Base-by-base conservation (phyloP, 2,113 vertebrate species). In the Carettochelys insculpta region DNA sequence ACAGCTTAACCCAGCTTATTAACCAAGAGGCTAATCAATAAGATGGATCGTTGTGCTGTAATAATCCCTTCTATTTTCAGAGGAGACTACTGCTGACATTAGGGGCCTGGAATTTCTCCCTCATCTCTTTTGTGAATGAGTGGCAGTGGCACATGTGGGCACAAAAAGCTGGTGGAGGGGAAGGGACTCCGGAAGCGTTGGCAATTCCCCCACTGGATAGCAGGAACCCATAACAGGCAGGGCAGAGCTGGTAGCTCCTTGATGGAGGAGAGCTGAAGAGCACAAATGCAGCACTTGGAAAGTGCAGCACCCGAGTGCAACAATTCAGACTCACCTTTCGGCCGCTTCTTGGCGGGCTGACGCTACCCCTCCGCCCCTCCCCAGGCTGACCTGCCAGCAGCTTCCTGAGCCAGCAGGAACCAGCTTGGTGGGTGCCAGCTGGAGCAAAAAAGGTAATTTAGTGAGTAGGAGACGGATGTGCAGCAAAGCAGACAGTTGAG, bases 61-160 rank as follows among this genome's bases (percentile, higher is more conserved):
- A 89, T 93, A 96, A 97, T 92, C 95, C 93, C 50, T 83, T 65
- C 93, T 95, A 92, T 94, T 96, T 90, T 93, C 85, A 90, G 94
- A 88, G 48, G 16, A 51, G 88, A 78, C 92, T 58, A 92, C 83
- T 56, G 87, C 88, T 90, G 77, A 79, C 94, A 87, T 94, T 95
- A 94, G 54, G 73, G 71, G 86, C 58, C 58, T 86, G 85, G 85
- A 85, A 75, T 2, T 73, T 87, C 7, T 89, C 82, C 85, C 68
- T 4, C 77, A 43, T 20, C 82, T 65, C 3, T 80, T 83, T 61
- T 10, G 20, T 10, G 85, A 88, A 77, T 50, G 43, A 92, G 86
- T 12, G 61, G 77, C 77, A 45, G 54, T 0, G 71, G 76, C 13
- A 38, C 54, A 73, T 53, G 58, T 1, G 75, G 5, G 34, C 43